Conservation (phyloP, 2,113 vertebrate genomes). For the Rostratula benghalensis region DNA sequence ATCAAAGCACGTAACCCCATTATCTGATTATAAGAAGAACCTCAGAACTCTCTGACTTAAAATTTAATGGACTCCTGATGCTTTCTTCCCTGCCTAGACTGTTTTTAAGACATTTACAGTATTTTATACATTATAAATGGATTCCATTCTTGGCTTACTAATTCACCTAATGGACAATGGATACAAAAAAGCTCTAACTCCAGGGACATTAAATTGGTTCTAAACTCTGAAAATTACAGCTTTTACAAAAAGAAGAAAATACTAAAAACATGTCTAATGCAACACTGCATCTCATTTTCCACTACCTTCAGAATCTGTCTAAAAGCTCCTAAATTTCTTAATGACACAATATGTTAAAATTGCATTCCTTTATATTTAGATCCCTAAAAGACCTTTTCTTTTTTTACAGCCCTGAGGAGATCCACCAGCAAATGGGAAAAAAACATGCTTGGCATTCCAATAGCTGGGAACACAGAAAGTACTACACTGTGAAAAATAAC, state of each 20-base stretch:
- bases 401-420: constrained; percentile 59
- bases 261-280: constrained; percentile 84
- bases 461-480: neutral
- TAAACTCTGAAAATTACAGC: constrained; percentile 85
- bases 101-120: constrained; percentile 79
- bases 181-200: constrained; percentile 81
- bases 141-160: constrained; percentile 82
- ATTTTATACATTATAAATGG: constrained; percentile 83
- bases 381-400: constrained; percentile 67
- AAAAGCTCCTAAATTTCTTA: constrained; percentile 83
- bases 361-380: constrained; percentile 76
- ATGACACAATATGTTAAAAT: constrained; percentile 82
- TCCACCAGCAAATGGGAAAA: constrained; percentile 17
- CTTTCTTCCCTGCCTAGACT: constrained; percentile 64
- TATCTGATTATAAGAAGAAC: constrained; percentile 77
- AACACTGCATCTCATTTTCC: constrained; percentile 82
- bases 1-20: constrained; percentile 75
- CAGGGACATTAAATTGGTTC: constrained; percentile 84
- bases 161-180: constrained; percentile 85
- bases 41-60: constrained; percentile 74
- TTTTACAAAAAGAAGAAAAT: constrained; percentile 85
- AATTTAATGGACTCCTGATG: constrained; percentile 80
- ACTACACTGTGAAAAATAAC: neutral
- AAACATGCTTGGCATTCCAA: neutral
- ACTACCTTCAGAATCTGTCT: constrained; percentile 75